Evolutionary conservation across 2,113 vertebrate genomes (phyloP).

Genomic region (Nibea albiflora): DNA sequence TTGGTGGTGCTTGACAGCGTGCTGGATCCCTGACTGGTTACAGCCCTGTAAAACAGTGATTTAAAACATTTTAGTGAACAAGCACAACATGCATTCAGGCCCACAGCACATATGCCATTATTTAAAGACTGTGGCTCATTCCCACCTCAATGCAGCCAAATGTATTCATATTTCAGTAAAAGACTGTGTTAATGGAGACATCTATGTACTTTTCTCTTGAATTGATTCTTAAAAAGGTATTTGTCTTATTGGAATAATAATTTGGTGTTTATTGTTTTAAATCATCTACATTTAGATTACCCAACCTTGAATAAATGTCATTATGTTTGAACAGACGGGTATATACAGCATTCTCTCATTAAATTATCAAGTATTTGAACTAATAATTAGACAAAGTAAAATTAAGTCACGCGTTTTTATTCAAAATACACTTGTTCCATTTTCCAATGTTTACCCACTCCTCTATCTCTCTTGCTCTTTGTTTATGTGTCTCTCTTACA

Average conservation of each 20-base stretch:
- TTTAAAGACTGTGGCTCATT: not conserved
- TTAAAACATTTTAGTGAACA: conserved; percentile 3
- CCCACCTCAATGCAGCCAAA: not conserved
- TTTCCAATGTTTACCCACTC: not conserved
- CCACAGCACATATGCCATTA: not conserved
- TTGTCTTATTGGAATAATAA: not conserved
- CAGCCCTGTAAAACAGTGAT: conserved; percentile 86
- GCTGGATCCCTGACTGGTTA: conserved; percentile 91
- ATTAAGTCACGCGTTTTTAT: not conserved
- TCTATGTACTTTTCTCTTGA: not conserved
- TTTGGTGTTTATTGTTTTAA: not conserved
- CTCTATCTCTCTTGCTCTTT: not conserved
- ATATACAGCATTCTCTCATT: not conserved
- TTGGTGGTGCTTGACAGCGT: conserved; percentile 92
- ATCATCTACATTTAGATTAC: no score
- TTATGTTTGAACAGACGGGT: not conserved
- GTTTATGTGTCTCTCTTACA: not conserved
- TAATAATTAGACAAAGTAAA: not conserved
- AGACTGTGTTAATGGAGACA: not conserved
- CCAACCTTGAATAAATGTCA: no score
- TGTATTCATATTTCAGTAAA: not conserved
- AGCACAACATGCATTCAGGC: not conserved
- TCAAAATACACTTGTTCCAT: not conserved
- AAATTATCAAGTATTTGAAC: not conserved
- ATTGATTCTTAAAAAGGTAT: not conserved